Evolutionary conservation across 2,888 invertebrate species (phyloP).

Genomic region (Heteropelma amictum): DNA sequence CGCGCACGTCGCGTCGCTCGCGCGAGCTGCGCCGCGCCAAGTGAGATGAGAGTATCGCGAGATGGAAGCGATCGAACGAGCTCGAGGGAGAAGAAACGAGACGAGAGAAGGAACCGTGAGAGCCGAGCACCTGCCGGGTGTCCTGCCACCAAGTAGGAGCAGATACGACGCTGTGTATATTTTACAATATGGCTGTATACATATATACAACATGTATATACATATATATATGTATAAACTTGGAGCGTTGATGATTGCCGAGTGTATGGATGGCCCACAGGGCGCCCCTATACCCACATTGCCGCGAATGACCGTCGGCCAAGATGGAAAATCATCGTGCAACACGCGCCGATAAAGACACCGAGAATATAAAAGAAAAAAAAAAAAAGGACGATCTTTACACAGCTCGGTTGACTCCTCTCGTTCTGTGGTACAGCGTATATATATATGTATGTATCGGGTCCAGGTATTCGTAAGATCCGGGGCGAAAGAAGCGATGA

Average conservation of each 20-base stretch:
- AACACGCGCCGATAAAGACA: not conserved
- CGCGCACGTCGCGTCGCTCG: slow-evolving; percentile 51
- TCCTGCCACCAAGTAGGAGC: slow-evolving; percentile 52
- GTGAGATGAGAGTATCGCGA: slow-evolving; percentile 38
- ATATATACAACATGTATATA: not conserved
- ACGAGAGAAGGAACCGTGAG: slow-evolving; percentile 62
- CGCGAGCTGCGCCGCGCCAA: slow-evolving; percentile 40
- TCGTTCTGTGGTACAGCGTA: not conserved
- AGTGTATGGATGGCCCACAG: slow-evolving; percentile 56
- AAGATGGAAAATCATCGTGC: slow-evolving; percentile 61
- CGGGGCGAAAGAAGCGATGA: not conserved
- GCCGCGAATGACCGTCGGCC: slow-evolving; percentile 32
- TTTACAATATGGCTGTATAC: not conserved
- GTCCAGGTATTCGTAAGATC: not conserved
- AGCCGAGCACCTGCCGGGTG: slow-evolving; percentile 71
- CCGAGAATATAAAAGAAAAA: too few species aligned
- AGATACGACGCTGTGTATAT: slow-evolving; percentile 6
- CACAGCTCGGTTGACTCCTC: not conserved
- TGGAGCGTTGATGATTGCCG: slow-evolving; percentile 50
- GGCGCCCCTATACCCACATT: slow-evolving; percentile 72
- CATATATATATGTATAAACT: not conserved
- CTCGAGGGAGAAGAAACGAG: slow-evolving; percentile 4
- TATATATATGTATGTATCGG: not conserved
- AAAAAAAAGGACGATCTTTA: not conserved
- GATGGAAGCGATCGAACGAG: too few species aligned